These are phyloP conservation scores for Tetramorium alpestre DNA, from an alignment of 1,140 invertebrate genomes.

Conservation along the genomic window DNA sequence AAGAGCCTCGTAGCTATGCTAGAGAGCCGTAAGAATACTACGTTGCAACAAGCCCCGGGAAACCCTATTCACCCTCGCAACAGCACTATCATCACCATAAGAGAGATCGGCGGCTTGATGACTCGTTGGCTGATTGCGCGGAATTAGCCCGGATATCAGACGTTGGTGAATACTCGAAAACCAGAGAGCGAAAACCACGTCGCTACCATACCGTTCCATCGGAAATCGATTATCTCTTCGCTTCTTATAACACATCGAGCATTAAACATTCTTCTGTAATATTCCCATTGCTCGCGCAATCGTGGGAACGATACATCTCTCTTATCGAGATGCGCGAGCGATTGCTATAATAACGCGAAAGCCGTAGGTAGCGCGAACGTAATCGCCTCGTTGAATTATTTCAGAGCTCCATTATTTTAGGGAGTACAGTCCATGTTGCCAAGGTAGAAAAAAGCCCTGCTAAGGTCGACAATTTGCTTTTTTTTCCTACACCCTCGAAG, in stretches of 20 bases:
- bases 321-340: constrained; percentile 28
- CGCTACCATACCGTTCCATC: background rate
- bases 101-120: constrained; percentile 8
- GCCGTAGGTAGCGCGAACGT: constrained; percentile 39
- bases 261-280: constrained; percentile 17
- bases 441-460: background rate
- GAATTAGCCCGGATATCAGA: constrained; percentile 15
- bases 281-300: constrained; percentile 15
- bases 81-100: background rate
- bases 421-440: constrained; percentile 21
- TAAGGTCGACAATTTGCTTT: constrained; percentile 33
- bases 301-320: constrained; percentile 39
- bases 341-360: constrained; percentile 48
- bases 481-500: constrained; percentile 29
- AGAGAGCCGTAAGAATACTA: background rate
- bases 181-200: background rate
- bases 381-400: constrained; percentile 56
- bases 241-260: constrained; percentile 10
- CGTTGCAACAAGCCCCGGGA: constrained; percentile 4
- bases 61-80: constrained; percentile 32
- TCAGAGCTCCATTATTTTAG: constrained; percentile 44
- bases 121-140: background rate
- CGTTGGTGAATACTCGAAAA: background rate
- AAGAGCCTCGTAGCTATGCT: constrained; percentile 37
- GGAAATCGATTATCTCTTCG: constrained; percentile 22